Conservation (phyloP, 2,113 vertebrate species). For the Siniperca chuatsi region DNA sequence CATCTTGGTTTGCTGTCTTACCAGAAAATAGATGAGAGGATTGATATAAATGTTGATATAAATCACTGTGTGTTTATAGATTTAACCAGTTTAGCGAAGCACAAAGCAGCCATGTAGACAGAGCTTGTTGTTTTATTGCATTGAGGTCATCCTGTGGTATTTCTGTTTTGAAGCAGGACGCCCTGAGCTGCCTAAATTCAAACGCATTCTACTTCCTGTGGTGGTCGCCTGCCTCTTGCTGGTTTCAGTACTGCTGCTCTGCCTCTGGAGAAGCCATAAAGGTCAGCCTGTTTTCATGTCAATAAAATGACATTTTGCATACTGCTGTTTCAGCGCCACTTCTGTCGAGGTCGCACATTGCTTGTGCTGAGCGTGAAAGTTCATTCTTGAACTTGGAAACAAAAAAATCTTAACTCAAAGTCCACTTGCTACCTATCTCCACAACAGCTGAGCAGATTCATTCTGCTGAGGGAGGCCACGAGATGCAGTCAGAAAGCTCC, state of each 20-base stretch:
- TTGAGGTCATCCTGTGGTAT: conserved; percentile 18
- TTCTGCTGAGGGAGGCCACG: too few species aligned
- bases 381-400: too few species aligned
- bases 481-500: too few species aligned
- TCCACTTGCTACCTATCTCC: too few species aligned
- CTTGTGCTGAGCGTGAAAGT: too few species aligned
- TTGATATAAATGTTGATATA: not conserved
- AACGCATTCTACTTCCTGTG: not conserved
- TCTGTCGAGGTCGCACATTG: not conserved
- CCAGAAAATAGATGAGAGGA: too few species aligned
- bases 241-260: not conserved
- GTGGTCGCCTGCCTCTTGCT: not conserved
- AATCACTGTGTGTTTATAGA: not conserved
- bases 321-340: not conserved
- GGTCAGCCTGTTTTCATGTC: conserved; percentile 19
- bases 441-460: too few species aligned
- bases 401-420: too few species aligned
- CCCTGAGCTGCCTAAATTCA: accelerated
- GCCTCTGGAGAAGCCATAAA: conserved; percentile 14
- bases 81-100: not conserved
- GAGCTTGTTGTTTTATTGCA: not conserved
- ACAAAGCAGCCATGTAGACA: not conserved
- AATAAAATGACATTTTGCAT: not conserved
- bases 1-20: too few species aligned
- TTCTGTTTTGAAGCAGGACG: not conserved